Base-by-base conservation (phyloP, 1,140 invertebrate species). In the Propsilocerus akamusi region DNA sequence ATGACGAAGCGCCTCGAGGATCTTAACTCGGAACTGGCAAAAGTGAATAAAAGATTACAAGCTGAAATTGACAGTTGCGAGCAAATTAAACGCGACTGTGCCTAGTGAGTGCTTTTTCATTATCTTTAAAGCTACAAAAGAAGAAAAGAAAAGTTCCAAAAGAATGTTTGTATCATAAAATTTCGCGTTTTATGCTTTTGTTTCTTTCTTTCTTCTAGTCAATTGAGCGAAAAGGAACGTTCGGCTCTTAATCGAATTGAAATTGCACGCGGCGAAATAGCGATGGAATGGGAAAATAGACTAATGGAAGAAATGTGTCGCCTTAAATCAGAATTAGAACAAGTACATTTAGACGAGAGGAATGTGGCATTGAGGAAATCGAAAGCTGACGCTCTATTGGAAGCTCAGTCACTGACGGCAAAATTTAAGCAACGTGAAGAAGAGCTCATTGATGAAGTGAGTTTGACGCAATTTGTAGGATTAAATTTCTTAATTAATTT, bases 291-390 rank as follows among this genome's bases (percentile, higher is more conserved):
- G 71, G 64, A 71, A 63, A 65, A 74, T 61, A 69, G 68, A 61
- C 63, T 72, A 55, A 58, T 69, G 58, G 63, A 56, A 71, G 74
- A 64, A 68, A 65, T 65, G 63, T 61, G 58, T 55, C 67, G 74
- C 64, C 62, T 80, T 57, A 75, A 72, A 62, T 61, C 63, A 46
- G 76, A 78, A 61, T 59, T 78, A 51, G 74, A 76, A 55, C 66
- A 69, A 54, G 68, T 72, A 50, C 71, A 77, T 55, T 64, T 67
- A 34, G 75, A 78, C 53, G 76, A 78, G 53, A 75, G 75, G 49
- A 65, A 68, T 25, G 59, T 59, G n/a, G 71, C 71, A 7, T 62
- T 78, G 34, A 71, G 76, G 52, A 65, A 70, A 55, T 55, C 70
- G 24, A 62, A 68, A 48, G 62, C 56, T 47, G 60, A 70, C 54